Base-by-base conservation (phyloP, 2,888 invertebrate species). In the Cheilosia impressa region DNA sequence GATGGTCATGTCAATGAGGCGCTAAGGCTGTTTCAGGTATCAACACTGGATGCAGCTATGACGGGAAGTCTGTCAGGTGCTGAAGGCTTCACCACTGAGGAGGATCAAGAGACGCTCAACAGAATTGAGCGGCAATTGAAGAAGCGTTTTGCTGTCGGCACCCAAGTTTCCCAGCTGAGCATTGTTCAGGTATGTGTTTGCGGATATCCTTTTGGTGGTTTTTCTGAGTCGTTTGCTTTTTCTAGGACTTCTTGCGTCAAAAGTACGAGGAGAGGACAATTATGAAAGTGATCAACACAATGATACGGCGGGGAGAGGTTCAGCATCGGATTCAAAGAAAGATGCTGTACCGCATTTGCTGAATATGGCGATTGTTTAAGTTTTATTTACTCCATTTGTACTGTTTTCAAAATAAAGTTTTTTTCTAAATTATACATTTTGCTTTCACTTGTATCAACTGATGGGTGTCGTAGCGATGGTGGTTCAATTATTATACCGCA, bases 71-170 rank as follows among this genome's bases (percentile, higher is more conserved):
- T 99, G 71, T 95, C 98, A 80, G 98, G 92, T 57, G 98, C 97
- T n/a, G 99, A 99, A 94, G 99, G 99, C 9, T 99, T 99, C 91
- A 98, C 98, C 0, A 95, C 97, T 0, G 96, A 97, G 89, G 98
- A 98, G 91, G 99, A 99, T 91, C 97, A 97, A 89, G 98, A 99
- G 90, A 95, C 96, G 92, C 91, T 99, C 43, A 94, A 95, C 50
- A 95, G 97, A 6, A 96, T 99, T 87, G 99, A 99, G 91, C 97
- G 96, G 90, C 99, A 99, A 91, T 91, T 99, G 78, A 99, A 99
- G 93, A 95, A 96, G 71, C 94, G 99, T 78, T 98, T 99, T 92
- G 96, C 97, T 0, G 96, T 99, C 87, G 99, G 99, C n/a, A 97
- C 98, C 0, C 98, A 98, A 93, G 98, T 99, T 0, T 98, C 99